phyloP scores from a whole-genome alignment of 2,888 invertebrate species.

The Boloria euphrosyne region DNA sequence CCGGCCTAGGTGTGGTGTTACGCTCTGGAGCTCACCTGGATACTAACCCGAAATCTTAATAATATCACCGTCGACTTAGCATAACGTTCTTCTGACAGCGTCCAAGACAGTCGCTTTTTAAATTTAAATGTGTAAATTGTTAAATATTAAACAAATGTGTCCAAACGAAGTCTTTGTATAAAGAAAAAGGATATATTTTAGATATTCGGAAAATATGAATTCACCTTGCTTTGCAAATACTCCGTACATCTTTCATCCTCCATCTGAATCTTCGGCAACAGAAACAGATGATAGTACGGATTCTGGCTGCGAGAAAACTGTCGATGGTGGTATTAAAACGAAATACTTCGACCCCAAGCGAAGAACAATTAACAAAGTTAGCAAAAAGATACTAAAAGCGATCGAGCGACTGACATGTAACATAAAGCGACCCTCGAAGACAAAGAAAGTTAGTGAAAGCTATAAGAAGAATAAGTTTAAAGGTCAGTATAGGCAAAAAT shows the following conservation, averaged over 20 bases:
- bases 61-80: slow-evolving; percentile 63
- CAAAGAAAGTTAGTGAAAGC: slow-evolving; percentile 49
- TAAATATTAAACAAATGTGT: neutral
- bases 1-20: slow-evolving; percentile 66
- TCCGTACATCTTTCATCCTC: slow-evolving; percentile 74
- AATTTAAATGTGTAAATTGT: neutral
- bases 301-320: slow-evolving; percentile 68
- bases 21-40: slow-evolving; percentile 52
- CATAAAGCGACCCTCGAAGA: slow-evolving; percentile 62
- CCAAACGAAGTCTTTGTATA: neutral
- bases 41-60: slow-evolving; percentile 52
- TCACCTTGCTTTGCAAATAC: slow-evolving; percentile 69
- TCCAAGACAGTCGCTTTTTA: slow-evolving; percentile 54
- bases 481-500: slow-evolving; percentile 31
- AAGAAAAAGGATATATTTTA: neutral
- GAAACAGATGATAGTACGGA: slow-evolving; percentile 73
- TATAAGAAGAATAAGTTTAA: slow-evolving; percentile 29
- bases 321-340: slow-evolving; percentile 67
- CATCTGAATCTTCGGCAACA: slow-evolving; percentile 73
- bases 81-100: slow-evolving; percentile 60
- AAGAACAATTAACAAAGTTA: slow-evolving; percentile 78
- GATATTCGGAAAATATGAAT: slow-evolving; percentile 54
- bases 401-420: slow-evolving; percentile 75
- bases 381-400: slow-evolving; percentile 73
- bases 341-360: slow-evolving; percentile 75